Evolutionary conservation across 2,113 vertebrate genomes (phyloP), one percentile per base, ranked within the genome.

Genomic region (Notarius quadriscutis): DNA sequence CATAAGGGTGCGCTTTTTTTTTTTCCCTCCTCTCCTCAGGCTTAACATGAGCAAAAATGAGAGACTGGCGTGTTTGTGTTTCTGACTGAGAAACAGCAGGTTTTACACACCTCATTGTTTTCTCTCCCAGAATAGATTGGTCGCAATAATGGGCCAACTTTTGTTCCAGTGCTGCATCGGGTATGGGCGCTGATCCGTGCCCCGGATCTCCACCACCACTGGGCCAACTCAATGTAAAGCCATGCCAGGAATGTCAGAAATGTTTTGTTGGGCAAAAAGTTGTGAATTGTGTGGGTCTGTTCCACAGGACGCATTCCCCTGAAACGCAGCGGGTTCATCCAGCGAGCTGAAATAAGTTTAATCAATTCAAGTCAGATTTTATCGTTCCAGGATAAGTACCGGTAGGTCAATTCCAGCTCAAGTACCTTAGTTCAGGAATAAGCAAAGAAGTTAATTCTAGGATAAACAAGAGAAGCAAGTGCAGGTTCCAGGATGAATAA

Each of bases 231-330:
- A 92, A 92, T 92, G 90, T 92, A 14, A 81, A 91, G 69, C 86
- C 88, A 89, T 71, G 91, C 87, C 87, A n/a, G 93, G 94, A 95
- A 96, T 95, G 92, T 84, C 87, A 89, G 87, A 79, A 87, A 93
- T 92, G 90, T 81, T 63, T 22, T 83, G 71, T 86, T 91, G 78
- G 88, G 91, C 63, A 87, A 71, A 18, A n/a, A 58, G 89, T 62
- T 80, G 53, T 30, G 87, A 91, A 89, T 90, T 81, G 91, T 92
- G 89, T 90, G 27, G 71, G 72, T 62, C 41, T 74, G 25, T 62
- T 82, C 75, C 67, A 11, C 0, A 9, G 41, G 34, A 81, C 27
- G 25, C 53, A 8, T 18, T 87, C 27, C 22, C 20, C 20, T 15
- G 57, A 80, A 53, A 74, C 30, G 18, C 74, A 12, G 6, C 41